Evolutionary conservation across 2,888 invertebrate genomes (phyloP), one percentile per base, ranked within the genome.

Genomic region (Nysson spinosus): DNA sequence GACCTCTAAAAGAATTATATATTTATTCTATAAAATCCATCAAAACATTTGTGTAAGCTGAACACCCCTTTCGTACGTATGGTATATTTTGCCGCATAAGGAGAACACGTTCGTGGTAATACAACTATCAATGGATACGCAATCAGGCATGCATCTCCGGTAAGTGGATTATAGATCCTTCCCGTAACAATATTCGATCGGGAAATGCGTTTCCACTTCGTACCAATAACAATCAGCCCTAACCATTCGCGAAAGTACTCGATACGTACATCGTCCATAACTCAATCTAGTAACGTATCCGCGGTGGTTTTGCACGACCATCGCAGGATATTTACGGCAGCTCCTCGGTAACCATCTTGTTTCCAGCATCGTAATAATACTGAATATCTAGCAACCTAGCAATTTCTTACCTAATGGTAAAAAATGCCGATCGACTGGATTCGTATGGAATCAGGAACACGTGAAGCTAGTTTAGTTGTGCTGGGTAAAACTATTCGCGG

Each of bases 381-480:
- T 57, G 71, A 52, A 55, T 50, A n/a, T n/a, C n/a, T n/a, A n/a
- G n/a, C n/a, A n/a, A n/a, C 56, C 24, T 47, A 28, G 71, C 56
- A 66, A 71, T 71, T 62, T 67, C 72, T 71, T 71, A 71, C 62
- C 40, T 49, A 49, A 54, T 54, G 42, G 34, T 32, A 54, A 40
- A 55, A 16, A 16, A 12, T 34, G 20, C 19, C 30, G 58, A 67
- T 67, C 63, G 71, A 56, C 60, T 52, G 49, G 54, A 64, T 64
- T 64, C 69, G 30, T 42, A 35, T 49, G 44, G 58, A 67, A 66
- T 62, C 62, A 67, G 47, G 58, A 34, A 39, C 46, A 62, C 56
- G 62, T 71, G 54, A 57, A 42, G 56, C 50, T 42, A 37, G 60
- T 60, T 62, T 46, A 30, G 39, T 39, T 34, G 55, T 24, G 34